phyloP scores from a whole-genome alignment of 2,888 invertebrate genomes.

The Eristalis tenax region DNA sequence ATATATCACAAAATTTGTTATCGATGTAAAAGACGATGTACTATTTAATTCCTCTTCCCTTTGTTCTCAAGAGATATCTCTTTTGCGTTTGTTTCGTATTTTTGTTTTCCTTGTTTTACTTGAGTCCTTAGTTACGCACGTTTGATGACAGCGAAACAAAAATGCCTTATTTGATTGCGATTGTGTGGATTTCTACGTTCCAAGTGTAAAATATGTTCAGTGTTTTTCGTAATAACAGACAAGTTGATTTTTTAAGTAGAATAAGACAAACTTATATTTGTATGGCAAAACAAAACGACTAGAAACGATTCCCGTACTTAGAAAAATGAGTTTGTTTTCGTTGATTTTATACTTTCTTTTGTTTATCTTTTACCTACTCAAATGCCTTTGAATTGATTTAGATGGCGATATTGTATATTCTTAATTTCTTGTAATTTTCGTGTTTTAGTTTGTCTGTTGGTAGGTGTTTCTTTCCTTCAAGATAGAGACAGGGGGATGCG shows the following conservation, averaged over 20 bases:
- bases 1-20: constrained; percentile 72
- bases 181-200: constrained; percentile 33
- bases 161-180: constrained; percentile 10
- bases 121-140: constrained; percentile 35
- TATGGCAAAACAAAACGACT: constrained; percentile 71
- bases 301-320: constrained; percentile 66
- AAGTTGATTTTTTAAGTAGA: constrained; percentile 31
- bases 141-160: constrained; percentile 34
- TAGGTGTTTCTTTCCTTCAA: constrained; percentile 33
- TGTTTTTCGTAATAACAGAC: constrained; percentile 35
- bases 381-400: constrained; percentile 46
- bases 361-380: constrained; percentile 47
- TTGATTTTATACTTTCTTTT: constrained; percentile 54
- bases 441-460: constrained; percentile 15
- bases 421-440: background rate
- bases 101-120: constrained; percentile 18
- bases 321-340: constrained; percentile 51
- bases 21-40: constrained; percentile 72
- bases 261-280: constrained; percentile 43
- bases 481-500: constrained; percentile 45
- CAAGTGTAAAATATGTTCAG: constrained; percentile 17
- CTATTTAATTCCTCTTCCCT: constrained; percentile 58
- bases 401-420: constrained; percentile 32
- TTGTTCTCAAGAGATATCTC: constrained; percentile 7
- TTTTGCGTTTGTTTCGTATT: constrained; percentile 7